Conservation (phyloP, 2,888 invertebrate species). For the Chrysomela aeneicollis region DNA sequence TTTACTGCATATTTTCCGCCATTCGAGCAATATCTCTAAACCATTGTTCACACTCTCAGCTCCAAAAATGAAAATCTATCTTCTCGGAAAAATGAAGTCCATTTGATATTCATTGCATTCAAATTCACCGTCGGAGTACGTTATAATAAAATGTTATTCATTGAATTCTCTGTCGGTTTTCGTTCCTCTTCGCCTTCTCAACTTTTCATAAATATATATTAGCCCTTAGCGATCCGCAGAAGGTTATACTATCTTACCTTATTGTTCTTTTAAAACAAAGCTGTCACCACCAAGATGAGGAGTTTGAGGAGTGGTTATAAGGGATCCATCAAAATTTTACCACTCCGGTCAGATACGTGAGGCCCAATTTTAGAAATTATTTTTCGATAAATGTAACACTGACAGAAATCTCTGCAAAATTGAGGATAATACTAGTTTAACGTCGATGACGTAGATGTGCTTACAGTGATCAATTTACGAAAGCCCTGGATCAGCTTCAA, state of each 20-base stretch:
- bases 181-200: constrained; percentile 8
- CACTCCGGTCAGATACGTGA: no score
- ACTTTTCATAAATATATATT: constrained; percentile 6
- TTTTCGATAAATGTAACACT: no score
- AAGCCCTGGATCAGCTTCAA: background rate
- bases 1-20: no score
- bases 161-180: constrained; percentile 30
- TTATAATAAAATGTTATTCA: constrained; percentile 40
- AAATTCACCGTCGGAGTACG: constrained; percentile 39
- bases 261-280: background rate
- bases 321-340: no score
- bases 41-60: no score
- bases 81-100: constrained; percentile 35
- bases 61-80: background rate
- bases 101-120: constrained; percentile 43
- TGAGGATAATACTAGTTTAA: no score
- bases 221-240: background rate
- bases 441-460: no score
- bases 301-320: background rate
- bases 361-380: no score
- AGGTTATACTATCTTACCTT: background rate
- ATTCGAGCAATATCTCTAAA: no score
- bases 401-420: no score
- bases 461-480: no score
- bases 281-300: background rate